A percentile compares a stretch with the other conserved stretches of the same genome.
Conservation (phyloP, 92 coral and sea anemone genomes). For the Ricordea florida region DNA sequence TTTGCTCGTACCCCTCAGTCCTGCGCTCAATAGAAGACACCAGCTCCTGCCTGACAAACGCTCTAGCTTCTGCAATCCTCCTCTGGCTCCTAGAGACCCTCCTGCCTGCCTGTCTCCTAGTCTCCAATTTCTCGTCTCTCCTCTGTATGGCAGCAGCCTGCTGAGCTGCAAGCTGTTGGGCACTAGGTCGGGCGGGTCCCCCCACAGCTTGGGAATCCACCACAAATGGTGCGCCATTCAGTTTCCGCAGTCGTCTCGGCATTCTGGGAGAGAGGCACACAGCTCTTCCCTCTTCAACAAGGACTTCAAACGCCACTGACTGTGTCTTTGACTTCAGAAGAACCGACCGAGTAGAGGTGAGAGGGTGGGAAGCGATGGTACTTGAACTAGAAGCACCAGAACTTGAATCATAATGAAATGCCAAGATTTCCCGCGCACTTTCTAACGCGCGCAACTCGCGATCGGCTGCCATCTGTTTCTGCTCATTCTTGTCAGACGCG, state of each 20-base stretch:
- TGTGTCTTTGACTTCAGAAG: background rate
- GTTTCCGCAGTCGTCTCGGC: background rate
- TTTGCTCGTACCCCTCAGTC: background rate
- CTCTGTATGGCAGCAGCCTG: constrained; percentile 8
- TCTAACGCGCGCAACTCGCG: background rate
- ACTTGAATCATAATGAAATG: background rate
- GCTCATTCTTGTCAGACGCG: background rate
- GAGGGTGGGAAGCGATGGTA: background rate
- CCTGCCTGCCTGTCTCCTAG: background rate
- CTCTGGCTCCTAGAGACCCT: background rate
- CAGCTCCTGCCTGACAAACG: constrained; percentile 3
- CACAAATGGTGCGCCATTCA: background rate
- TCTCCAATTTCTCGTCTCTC: background rate
- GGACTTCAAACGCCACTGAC: constrained; percentile 8
- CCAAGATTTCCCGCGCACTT: constrained; percentile 21
- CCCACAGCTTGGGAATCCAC: background rate
- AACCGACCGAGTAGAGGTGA: background rate
- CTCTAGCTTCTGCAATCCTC: background rate
- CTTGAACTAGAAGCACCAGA: background rate
- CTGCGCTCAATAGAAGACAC: background rate
- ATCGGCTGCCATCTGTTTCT: background rate
- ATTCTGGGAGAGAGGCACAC: constrained; percentile 5
- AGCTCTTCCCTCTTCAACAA: background rate
- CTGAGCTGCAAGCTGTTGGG: background rate
- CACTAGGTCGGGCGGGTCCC: background rate